Evolutionary conservation across 1,140 invertebrate genomes (phyloP).

Genomic region (Elymnias hypermnestra): DNA sequence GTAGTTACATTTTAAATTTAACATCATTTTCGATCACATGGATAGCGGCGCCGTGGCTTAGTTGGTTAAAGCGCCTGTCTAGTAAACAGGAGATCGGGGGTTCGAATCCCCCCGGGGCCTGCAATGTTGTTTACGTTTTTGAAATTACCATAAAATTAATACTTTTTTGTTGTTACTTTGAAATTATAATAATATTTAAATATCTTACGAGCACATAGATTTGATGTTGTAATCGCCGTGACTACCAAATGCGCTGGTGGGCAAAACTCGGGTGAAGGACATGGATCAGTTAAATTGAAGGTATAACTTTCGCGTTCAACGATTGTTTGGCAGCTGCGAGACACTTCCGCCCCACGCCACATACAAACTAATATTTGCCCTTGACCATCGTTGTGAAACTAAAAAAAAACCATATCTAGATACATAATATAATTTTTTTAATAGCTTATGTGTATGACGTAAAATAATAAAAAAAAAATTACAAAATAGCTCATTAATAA

Average conservation of each 20-base stretch:
- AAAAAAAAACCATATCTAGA: conserved; percentile 22
- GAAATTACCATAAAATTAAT: conserved; percentile 5
- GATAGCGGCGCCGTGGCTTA: conserved; percentile 44
- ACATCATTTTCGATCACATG: conserved; percentile 8
- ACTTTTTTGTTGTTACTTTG: conserved; percentile 3
- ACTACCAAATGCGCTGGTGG: conserved; percentile 48
- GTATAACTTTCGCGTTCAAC: conserved; percentile 35
- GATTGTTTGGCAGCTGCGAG: conserved; percentile 47
- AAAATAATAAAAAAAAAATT: too few species aligned
- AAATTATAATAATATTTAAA: too few species aligned
- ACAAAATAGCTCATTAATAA: too few species aligned
- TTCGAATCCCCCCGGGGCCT: conserved; percentile 66
- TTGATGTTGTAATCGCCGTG: conserved; percentile 34
- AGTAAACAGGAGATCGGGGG: conserved; percentile 71
- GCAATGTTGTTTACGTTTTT: conserved; percentile 5
- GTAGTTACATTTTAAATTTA: too few species aligned
- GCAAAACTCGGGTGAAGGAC: conserved; percentile 54
- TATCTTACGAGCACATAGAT: conserved; percentile 58
- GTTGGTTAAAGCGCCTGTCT: conserved; percentile 63
- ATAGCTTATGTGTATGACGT: too few species aligned
- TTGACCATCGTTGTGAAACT: conserved; percentile 58
- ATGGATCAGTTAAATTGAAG: conserved; percentile 55
- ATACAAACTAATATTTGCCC: conserved; percentile 48
- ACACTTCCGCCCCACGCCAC: conserved; percentile 54
- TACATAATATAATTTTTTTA: too few species aligned